phyloP scores from a whole-genome alignment of 2,888 invertebrate genomes.

The Sepioteuthis lessoniana region DNA sequence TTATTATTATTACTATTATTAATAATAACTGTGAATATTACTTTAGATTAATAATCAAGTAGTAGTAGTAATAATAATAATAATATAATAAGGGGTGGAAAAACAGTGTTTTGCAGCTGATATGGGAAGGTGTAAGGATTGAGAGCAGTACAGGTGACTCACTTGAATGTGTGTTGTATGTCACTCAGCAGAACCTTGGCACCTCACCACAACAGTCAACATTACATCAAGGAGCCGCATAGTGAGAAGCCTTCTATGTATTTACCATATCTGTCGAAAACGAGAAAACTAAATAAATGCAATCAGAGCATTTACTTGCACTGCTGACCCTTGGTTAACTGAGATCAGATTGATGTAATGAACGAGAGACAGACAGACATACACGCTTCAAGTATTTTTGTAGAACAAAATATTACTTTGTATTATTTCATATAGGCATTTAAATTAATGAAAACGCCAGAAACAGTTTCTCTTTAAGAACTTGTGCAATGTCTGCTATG shows the following conservation, averaged over 20 bases:
- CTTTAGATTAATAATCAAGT: not conserved
- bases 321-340: conserved; percentile 40
- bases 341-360: not conserved
- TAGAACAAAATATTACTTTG: not conserved
- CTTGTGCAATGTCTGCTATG: not conserved
- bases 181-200: conserved; percentile 43
- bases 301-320: conserved; percentile 43
- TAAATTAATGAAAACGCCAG: not conserved
- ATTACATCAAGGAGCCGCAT: conserved; percentile 35
- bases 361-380: not conserved
- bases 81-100: too few species aligned
- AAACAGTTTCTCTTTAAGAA: not conserved
- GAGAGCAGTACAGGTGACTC: conserved; percentile 42
- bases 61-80: too few species aligned
- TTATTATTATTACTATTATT: not conserved
- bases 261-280: conserved; percentile 46
- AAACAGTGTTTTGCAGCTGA: conserved; percentile 39
- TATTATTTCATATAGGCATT: not conserved
- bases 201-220: conserved; percentile 41
- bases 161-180: conserved; percentile 43
- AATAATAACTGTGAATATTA: not conserved
- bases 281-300: conserved; percentile 47
- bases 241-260: conserved; percentile 44
- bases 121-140: conserved; percentile 25
- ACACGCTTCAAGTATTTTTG: not conserved